A percentile compares a stretch with the other conserved stretches of the same genome.
Evolutionary conservation across 2,797 vertebrate species (phyloP).

Genomic region (Monodelphis domestica): DNA sequence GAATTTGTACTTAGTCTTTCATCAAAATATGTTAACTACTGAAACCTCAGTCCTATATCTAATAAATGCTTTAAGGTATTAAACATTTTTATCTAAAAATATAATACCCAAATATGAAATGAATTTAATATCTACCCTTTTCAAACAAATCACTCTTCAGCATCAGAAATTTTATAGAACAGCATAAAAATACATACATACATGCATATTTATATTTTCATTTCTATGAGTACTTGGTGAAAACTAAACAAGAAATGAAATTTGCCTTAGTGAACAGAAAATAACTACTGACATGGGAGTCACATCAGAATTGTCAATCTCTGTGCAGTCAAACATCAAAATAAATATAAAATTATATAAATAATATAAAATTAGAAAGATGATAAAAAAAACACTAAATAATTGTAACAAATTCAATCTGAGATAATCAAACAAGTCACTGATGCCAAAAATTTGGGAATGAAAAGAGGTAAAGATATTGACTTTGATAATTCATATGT

Average conservation of each 20-base stretch:
- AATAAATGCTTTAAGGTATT: not conserved
- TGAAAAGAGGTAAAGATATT: not conserved
- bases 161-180: not conserved
- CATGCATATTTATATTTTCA: not conserved
- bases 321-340: not conserved
- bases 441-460: not conserved
- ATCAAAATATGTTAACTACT: not conserved
- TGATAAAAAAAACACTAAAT: no score
- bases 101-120: not conserved
- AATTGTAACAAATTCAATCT: not conserved
- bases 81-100: not conserved
- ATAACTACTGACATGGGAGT: not conserved
- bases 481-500: not conserved
- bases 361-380: not conserved
- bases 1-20: not conserved
- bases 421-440: not conserved
- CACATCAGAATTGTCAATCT: not conserved
- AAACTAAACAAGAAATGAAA: not conserved
- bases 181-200: not conserved
- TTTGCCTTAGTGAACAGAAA: not conserved
- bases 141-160: not conserved
- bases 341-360: not conserved
- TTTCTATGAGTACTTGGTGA: not conserved
- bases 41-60: not conserved
- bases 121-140: not conserved